A percentile compares a stretch with the other conserved stretches of the same genome.
Evolutionary conservation across 2,797 vertebrate genomes (phyloP).

Genomic region (Pseudochirops cupreus): DNA sequence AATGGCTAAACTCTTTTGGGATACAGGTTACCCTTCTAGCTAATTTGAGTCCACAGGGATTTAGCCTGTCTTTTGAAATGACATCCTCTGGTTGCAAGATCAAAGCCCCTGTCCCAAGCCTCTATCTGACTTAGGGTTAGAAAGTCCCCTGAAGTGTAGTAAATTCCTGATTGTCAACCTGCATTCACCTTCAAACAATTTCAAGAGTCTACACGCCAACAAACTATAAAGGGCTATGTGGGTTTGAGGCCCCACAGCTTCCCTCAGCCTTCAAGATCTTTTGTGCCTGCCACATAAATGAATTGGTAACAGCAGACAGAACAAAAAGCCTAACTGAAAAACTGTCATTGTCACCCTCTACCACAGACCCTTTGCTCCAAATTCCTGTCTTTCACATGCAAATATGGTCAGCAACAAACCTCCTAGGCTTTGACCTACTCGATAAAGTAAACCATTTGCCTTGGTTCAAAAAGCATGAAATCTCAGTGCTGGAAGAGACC

Average conservation of each 20-base stretch:
- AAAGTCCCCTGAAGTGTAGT: not conserved
- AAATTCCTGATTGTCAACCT: not conserved
- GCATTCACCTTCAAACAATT: not conserved
- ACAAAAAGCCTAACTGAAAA: not conserved
- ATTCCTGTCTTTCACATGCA: not conserved
- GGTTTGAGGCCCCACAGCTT: not conserved
- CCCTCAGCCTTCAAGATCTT: not conserved
- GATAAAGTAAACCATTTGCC: not conserved
- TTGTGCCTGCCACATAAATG: not conserved
- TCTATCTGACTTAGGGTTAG: constrained; percentile 8
- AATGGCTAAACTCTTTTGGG: not conserved
- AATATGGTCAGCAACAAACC: not conserved
- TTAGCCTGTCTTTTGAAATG: constrained; percentile 2
- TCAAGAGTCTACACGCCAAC: not conserved
- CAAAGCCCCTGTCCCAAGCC: not conserved
- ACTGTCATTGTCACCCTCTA: not conserved
- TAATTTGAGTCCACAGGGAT: not conserved
- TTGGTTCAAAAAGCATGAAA: not conserved
- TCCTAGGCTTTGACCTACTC: not conserved
- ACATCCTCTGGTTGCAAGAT: not conserved
- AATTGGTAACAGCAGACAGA: not conserved
- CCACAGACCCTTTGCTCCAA: not conserved
- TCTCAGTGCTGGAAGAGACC: not conserved
- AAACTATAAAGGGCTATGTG: not conserved
- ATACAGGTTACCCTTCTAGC: not conserved